phyloP scores from a whole-genome alignment of 1,140 invertebrate species.

The Drosophila malerkotliana region DNA sequence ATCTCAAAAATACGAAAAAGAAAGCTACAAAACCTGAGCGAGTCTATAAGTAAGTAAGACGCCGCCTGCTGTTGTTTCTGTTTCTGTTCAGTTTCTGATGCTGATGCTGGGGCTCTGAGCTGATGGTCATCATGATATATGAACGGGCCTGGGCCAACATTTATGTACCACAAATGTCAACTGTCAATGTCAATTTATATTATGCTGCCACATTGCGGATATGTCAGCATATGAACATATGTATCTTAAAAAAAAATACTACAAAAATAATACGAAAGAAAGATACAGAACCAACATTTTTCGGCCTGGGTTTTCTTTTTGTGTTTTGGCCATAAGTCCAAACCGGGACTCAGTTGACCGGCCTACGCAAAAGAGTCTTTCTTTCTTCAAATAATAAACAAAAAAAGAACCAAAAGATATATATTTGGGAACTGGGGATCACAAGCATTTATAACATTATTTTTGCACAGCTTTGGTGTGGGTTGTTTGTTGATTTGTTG shows the following conservation, averaged over 20 bases:
- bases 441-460: constrained; percentile 79
- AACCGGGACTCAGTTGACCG: constrained; percentile 46
- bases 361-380: constrained; percentile 62
- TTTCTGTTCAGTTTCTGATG: constrained; percentile 38
- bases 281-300: constrained; percentile 39
- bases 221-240: constrained; percentile 78
- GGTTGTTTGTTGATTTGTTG: constrained; percentile 45
- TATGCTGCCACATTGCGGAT: constrained; percentile 80
- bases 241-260: constrained; percentile 64
- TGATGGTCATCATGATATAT: constrained; percentile 69
- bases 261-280: constrained; percentile 38
- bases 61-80: constrained; percentile 72
- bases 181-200: constrained; percentile 81
- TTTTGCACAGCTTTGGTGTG: constrained; percentile 62
- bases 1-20: constrained; percentile 44
- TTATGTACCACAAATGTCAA: constrained; percentile 81
- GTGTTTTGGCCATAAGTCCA: constrained; percentile 55
- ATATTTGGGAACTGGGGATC: constrained; percentile 40
- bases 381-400: constrained; percentile 12
- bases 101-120: constrained; percentile 21
- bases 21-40: constrained; percentile 62
- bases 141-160: constrained; percentile 76
- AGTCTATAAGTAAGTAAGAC: constrained; percentile 72
- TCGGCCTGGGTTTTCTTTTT: constrained; percentile 22
- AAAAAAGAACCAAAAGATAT: constrained; percentile 1